Conservation (phyloP, 2,888 invertebrate genomes). For the Helicoverpa assulta region DNA sequence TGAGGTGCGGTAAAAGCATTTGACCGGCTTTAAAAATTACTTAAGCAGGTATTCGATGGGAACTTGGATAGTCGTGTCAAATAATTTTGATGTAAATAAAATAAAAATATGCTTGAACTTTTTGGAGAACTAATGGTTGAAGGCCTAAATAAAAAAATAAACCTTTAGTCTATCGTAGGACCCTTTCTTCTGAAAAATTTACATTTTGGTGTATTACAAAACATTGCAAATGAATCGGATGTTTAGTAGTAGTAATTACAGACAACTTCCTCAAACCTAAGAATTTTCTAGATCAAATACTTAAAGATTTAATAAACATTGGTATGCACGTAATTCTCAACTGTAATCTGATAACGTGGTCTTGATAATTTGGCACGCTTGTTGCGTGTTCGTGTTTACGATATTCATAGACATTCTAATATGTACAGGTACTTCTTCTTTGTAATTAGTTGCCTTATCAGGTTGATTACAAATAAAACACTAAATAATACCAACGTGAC, state of each 20-base stretch:
- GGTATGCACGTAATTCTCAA: not conserved
- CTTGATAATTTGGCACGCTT: slow-evolving; percentile 44
- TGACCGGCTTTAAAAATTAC: no score
- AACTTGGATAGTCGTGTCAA: no score
- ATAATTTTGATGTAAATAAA: no score
- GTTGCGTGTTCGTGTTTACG: slow-evolving; percentile 14
- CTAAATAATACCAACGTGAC: no score
- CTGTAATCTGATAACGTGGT: slow-evolving; percentile 38
- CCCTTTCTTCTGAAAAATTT: no score
- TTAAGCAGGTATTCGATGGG: no score
- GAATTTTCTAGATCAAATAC: slow-evolving; percentile 6
- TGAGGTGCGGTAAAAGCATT: slow-evolving; percentile 21
- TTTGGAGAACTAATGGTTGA: no score
- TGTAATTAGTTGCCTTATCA: no score
- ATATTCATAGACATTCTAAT: slow-evolving; percentile 18
- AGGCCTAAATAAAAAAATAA: no score
- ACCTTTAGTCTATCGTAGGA: no score
- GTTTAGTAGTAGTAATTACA: not conserved
- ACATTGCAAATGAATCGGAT: not conserved
- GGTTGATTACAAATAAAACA: no score
- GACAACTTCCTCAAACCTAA: not conserved
- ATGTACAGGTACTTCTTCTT: not conserved
- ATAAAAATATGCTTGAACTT: no score
- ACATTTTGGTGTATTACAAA: not conserved
- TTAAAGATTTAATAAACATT: not conserved